Conservation (phyloP, 2,113 vertebrate species). For the Nesoenas mayeri region DNA sequence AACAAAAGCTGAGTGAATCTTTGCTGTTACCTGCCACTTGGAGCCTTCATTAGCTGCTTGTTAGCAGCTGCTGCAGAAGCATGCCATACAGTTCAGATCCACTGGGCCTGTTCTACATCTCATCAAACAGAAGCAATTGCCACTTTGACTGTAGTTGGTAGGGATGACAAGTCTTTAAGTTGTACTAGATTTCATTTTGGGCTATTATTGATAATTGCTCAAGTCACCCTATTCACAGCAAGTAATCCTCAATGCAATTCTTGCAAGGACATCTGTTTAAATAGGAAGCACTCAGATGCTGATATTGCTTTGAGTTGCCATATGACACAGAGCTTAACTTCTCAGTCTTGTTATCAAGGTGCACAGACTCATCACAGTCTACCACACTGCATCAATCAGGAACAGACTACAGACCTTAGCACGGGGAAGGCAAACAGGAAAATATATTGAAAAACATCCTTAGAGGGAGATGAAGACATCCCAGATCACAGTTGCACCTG, state of each 20-base stretch:
- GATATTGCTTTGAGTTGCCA: background rate
- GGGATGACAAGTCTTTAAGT: background rate
- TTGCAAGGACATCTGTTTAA: background rate
- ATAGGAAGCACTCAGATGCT: background rate
- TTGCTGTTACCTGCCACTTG: background rate
- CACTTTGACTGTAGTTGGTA: background rate
- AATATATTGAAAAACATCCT: background rate
- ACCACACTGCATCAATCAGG: background rate
- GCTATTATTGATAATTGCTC: rapidly evolving
- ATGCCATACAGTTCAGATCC: background rate
- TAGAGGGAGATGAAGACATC: background rate
- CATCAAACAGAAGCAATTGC: background rate
- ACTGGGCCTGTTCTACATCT: background rate
- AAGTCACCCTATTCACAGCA: background rate
- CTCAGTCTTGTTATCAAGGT: background rate
- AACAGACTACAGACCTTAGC: background rate
- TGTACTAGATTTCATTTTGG: background rate
- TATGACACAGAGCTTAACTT: background rate
- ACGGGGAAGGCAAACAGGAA: background rate
- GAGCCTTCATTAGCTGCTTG: background rate
- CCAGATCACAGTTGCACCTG: background rate
- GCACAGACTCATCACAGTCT: background rate
- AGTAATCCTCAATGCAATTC: background rate
- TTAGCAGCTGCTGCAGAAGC: background rate
- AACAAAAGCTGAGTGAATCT: background rate